These are phyloP conservation scores for Norana najaformis DNA, from an alignment of 2,888 invertebrate species.

Conservation along the genomic window DNA sequence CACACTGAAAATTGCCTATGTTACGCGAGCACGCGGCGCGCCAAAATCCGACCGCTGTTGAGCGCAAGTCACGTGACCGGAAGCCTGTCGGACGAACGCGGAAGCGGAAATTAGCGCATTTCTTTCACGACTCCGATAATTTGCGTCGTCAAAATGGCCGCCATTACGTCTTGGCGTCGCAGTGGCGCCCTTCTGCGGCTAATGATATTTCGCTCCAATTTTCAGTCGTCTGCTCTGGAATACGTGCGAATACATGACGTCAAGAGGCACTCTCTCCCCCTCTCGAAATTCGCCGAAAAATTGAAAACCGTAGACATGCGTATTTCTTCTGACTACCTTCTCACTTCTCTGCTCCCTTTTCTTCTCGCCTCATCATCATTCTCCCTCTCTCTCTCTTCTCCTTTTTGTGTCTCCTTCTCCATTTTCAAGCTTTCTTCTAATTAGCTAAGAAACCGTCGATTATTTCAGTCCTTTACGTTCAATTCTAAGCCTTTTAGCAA, in stretches of 20 bases:
- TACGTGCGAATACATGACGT: constrained; percentile 13
- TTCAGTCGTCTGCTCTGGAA: not conserved
- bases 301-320: not conserved
- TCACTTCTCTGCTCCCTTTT: no score
- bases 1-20: not conserved
- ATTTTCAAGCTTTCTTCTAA: not conserved
- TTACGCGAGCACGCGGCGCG: not conserved
- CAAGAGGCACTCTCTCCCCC: not conserved
- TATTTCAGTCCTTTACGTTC: not conserved
- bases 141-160: not conserved
- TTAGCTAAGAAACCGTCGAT: not conserved
- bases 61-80: not conserved
- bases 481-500: not conserved
- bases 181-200: not conserved
- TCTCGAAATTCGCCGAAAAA: not conserved
- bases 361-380: no score
- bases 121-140: constrained; percentile 7
- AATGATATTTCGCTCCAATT: not conserved
- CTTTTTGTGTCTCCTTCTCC: not conserved
- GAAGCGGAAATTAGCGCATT: constrained; percentile 13
- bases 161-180: not conserved
- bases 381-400: no score
- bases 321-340: not conserved
- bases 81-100: not conserved
- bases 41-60: not conserved